Conservation (phyloP, 1,140 invertebrate species). For the Eumaeus atala region DNA sequence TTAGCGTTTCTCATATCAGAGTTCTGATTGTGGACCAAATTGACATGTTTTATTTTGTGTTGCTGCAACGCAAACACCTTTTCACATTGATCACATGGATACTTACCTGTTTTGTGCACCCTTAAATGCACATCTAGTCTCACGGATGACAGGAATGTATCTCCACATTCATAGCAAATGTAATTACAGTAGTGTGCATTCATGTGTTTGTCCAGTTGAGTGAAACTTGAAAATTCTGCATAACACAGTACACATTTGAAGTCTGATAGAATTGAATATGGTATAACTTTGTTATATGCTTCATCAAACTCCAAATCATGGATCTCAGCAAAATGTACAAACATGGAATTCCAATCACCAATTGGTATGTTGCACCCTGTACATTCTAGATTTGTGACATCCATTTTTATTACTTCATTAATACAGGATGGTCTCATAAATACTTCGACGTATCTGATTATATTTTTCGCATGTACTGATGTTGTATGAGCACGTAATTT, state of each 20-base stretch:
- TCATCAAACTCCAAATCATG: conserved; percentile 38
- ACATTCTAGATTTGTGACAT: conserved; percentile 41
- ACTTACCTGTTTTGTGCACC: conserved; percentile 20
- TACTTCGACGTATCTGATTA: conserved; percentile 31
- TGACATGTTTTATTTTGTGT: conserved; percentile 38
- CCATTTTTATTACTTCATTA: conserved; percentile 49
- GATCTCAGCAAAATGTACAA: conserved; percentile 36
- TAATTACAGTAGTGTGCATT: conserved; percentile 27
- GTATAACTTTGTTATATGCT: conserved; percentile 42
- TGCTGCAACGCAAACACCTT: conserved; percentile 44
- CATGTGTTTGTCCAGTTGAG: conserved; percentile 21
- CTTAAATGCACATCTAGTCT: conserved; percentile 14
- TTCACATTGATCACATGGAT: conserved; percentile 36
- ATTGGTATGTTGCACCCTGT: conserved; percentile 31
- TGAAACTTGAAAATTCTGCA: conserved; percentile 13
- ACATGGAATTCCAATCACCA: conserved; percentile 46
- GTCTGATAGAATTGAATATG: conserved; percentile 33
- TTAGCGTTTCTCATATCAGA: conserved; percentile 34
- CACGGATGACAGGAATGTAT: conserved; percentile 18
- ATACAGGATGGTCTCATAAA: conserved; percentile 37
- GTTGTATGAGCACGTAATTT: conserved; percentile 39
- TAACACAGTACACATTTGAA: conserved; percentile 30
- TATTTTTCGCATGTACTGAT: conserved; percentile 30
- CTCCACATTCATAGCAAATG: conserved; percentile 20
- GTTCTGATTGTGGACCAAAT: conserved; percentile 29